Evolutionary conservation across 2,113 vertebrate species (phyloP).

Genomic region (Climacteris rufus): DNA sequence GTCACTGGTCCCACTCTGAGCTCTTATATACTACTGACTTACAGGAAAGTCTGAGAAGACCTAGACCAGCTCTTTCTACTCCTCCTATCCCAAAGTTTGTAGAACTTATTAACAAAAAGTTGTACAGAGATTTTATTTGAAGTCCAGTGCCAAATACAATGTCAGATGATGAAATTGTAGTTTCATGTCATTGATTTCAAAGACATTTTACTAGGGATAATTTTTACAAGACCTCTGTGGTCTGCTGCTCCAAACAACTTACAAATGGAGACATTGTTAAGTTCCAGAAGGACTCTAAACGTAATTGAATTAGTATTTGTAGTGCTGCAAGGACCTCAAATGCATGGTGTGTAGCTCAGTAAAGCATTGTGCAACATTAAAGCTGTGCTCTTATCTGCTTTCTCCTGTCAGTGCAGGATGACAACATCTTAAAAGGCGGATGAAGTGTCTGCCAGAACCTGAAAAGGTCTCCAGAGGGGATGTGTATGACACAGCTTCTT

Average conservation of each 20-base stretch:
- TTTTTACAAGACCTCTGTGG: background rate
- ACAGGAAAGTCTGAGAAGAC: background rate
- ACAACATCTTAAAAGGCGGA: background rate
- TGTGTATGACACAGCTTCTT: background rate
- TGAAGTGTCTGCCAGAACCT: background rate
- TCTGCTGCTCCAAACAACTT: background rate
- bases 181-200: background rate
- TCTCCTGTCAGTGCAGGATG: background rate
- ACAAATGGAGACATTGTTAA: background rate
- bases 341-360: background rate
- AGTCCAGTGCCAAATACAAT: background rate
- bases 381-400: background rate
- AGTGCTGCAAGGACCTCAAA: background rate
- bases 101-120: background rate
- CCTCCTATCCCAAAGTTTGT: background rate
- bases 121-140: background rate
- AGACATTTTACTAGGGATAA: background rate
- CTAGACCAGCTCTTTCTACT: background rate
- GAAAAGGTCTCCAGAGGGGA: background rate
- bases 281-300: background rate
- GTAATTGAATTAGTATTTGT: background rate
- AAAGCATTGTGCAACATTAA: background rate
- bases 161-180: background rate
- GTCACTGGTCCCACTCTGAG: background rate
- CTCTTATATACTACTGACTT: background rate